A percentile compares a stretch with the other conserved stretches of the same genome.
Conservation (phyloP, 2,113 vertebrate species). For the Strix aluco region DNA sequence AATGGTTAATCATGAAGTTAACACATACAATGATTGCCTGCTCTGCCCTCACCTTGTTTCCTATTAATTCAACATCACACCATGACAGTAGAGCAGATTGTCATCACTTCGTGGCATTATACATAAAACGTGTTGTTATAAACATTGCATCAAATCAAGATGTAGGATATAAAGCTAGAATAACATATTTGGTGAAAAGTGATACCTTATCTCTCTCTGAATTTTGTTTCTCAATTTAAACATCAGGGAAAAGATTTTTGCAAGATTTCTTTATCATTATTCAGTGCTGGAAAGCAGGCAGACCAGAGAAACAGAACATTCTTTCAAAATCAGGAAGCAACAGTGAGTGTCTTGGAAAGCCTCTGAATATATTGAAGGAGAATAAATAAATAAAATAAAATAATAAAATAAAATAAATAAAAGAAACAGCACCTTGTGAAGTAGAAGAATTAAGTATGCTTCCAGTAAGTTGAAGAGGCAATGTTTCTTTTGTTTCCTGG, state of each 20-base stretch:
- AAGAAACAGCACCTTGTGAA: not conserved
- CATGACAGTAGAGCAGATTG: slow-evolving; percentile 67
- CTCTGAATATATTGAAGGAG: not conserved
- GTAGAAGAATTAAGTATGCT: not conserved
- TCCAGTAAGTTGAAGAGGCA: not conserved
- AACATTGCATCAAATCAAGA: slow-evolving; percentile 64
- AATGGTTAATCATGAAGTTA: slow-evolving; percentile 69
- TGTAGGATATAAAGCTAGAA: slow-evolving; percentile 49
- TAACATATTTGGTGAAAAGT: slow-evolving; percentile 56
- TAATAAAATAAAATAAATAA: not conserved
- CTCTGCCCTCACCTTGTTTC: slow-evolving; percentile 68
- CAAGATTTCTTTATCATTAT: slow-evolving; percentile 54
- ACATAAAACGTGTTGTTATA: slow-evolving; percentile 64
- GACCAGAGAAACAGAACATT: not conserved
- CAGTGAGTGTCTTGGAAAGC: not conserved
- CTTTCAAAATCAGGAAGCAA: not conserved
- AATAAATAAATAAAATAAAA: not conserved
- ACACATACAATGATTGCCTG: slow-evolving; percentile 62
- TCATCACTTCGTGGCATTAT: slow-evolving; percentile 60
- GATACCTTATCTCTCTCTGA: slow-evolving; percentile 56
- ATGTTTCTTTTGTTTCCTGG: not conserved
- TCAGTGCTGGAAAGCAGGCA: slow-evolving; percentile 38
- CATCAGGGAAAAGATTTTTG: slow-evolving; percentile 47
- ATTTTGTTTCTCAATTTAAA: slow-evolving; percentile 46
- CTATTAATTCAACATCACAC: slow-evolving; percentile 65